Evolutionary conservation across 1,140 invertebrate genomes (phyloP).

Genomic region (Calephelis virginiensis): DNA sequence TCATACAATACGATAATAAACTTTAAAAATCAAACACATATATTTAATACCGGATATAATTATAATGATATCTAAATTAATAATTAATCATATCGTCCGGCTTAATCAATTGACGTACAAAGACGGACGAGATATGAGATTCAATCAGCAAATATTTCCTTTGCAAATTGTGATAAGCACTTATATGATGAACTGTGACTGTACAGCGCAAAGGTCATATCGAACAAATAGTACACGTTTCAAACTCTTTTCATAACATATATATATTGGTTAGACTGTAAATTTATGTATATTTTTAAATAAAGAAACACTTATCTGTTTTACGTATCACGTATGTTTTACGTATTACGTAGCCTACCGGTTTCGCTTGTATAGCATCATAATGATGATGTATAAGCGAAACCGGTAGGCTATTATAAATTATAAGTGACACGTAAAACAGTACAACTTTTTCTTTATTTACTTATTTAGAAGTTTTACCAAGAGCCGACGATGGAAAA

Average conservation of each 20-base stretch:
- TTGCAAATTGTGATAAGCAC: conserved; percentile 14
- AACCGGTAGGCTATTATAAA: too few relatives aligned
- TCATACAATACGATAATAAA: too few relatives aligned
- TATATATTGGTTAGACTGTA: background rate
- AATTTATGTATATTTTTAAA: too few relatives aligned
- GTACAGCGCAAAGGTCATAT: background rate
- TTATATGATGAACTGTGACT: conserved; percentile 7
- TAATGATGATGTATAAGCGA: too few relatives aligned
- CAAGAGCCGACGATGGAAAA: too few relatives aligned
- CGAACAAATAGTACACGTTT: background rate
- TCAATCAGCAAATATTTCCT: conserved; percentile 3
- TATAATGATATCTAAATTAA: background rate
- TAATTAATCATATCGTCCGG: background rate
- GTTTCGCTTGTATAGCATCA: too few relatives aligned
- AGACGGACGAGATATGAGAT: background rate
- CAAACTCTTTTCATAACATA: background rate
- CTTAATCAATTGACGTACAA: background rate
- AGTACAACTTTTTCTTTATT: too few relatives aligned
- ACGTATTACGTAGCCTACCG: too few relatives aligned
- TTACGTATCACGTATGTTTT: too few relatives aligned
- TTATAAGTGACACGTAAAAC: too few relatives aligned
- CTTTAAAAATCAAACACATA: background rate
- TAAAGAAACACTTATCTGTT: too few relatives aligned
- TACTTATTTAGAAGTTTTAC: too few relatives aligned
- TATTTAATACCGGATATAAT: background rate